Evolutionary conservation across 2,113 vertebrate species (phyloP), one percentile per base, ranked within the genome.

Genomic region (Lates calcarifer): DNA sequence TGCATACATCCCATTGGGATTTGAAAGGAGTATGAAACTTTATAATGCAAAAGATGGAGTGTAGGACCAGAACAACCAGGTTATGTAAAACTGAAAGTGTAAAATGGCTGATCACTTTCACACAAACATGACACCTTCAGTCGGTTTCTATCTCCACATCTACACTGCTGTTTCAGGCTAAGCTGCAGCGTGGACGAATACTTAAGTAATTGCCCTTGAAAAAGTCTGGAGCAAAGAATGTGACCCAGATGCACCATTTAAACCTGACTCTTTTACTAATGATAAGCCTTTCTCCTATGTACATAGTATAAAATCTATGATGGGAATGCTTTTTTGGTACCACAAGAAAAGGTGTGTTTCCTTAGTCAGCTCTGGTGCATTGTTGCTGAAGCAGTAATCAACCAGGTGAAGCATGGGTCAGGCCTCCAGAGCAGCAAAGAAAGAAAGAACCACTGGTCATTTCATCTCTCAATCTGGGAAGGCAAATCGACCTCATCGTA

Each of bases 191-290:
- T 66, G 39, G 67, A 85, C 60, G 71, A 73, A 86, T 80, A 74
- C 78, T 79, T 72, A 29, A 66, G 56, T 78, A 87, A 89, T 77
- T 77, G 49, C 43, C 60, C 56, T 33, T 81, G 74, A 74, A 72
- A 72, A 61, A 24, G 77, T 58, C 64, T 71, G 58, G 41, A 67
- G 45, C 70, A 22, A 2, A 78, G 24, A 11, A 15, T 55, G 28
- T 79, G 45, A 77, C 56, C 24, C 41, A 65, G 63, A 47, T 20
- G 57, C 51, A 45, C 31, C 53, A 35, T 45, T 29, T 35, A 75
- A 51, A 47, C 35, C 77, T 71, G 61, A 13, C 14, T 65, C 14
- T 68, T 43, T 24, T 33, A n/a, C 9, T 53, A 53, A 53, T 53
- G 49, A 31, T 31, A 28, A 43, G 24, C n/a, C 37, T n/a, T 49